These are phyloP conservation scores for Macroteleia sp. DNA, from an alignment of 2,888 invertebrate species.

Conservation along the genomic window DNA sequence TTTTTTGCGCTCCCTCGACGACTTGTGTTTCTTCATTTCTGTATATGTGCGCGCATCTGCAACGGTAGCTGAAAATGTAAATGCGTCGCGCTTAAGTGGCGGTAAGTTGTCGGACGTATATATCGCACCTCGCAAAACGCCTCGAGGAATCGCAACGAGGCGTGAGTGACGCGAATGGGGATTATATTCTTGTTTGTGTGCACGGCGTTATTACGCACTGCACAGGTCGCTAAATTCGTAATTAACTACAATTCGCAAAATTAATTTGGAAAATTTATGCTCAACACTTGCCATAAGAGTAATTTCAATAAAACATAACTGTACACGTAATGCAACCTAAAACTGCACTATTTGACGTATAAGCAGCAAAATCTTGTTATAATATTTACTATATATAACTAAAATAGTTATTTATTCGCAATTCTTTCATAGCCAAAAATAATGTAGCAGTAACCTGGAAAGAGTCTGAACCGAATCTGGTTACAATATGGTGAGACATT, in stretches of 20 bases:
- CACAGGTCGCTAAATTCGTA: conserved; percentile 43
- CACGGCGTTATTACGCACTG: conserved; percentile 45
- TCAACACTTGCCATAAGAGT: too few species aligned
- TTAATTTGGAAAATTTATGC: too few species aligned
- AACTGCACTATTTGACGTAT: too few species aligned
- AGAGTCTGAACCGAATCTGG: too few species aligned
- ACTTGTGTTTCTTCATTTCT: conserved; percentile 67
- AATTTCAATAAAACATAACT: too few species aligned
- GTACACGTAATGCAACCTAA: too few species aligned
- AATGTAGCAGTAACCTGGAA: too few species aligned
- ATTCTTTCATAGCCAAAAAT: too few species aligned
- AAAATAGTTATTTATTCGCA: too few species aligned
- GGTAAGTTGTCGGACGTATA: conserved; percentile 70
- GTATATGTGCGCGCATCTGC: conserved; percentile 69
- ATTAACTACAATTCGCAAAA: conserved; percentile 48
- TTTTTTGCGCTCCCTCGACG: conserved; percentile 29
- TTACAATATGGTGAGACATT: too few species aligned
- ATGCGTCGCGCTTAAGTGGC: conserved; percentile 78
- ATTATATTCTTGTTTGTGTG: conserved; percentile 61
- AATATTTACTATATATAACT: too few species aligned
- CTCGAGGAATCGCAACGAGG: conserved; percentile 68
- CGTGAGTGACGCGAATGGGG: conserved; percentile 67
- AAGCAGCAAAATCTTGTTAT: too few species aligned
- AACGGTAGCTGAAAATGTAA: conserved; percentile 79
- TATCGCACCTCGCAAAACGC: conserved; percentile 68